Conservation (phyloP, 2,797 vertebrate genomes). For the Corythornis leucogaster region DNA sequence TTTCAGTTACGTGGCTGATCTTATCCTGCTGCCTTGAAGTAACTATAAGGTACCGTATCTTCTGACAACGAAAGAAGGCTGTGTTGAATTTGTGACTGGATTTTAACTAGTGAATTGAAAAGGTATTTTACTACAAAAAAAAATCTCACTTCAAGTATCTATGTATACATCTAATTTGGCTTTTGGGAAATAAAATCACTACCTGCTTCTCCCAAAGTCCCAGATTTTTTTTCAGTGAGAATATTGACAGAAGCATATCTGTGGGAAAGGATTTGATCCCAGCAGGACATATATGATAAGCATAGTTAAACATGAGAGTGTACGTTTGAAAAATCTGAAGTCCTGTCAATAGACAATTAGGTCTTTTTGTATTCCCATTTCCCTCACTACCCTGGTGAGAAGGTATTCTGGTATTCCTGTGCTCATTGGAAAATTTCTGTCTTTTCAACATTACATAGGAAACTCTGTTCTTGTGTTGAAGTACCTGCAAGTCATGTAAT, state of each 20-base stretch:
- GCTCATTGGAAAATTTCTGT: neutral
- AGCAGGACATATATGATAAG: neutral
- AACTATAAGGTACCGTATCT: neutral
- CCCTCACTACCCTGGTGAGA: neutral
- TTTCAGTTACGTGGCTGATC: neutral
- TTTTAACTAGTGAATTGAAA: conserved; percentile 1
- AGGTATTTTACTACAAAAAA: neutral
- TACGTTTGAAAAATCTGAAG: neutral
- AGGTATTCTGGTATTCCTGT: neutral
- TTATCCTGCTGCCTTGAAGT: neutral
- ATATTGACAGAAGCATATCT: neutral
- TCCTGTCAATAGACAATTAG: neutral
- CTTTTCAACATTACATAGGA: neutral
- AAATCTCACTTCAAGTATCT: neutral
- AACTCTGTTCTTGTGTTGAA: neutral
- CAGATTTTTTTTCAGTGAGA: neutral
- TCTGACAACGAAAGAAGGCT: neutral
- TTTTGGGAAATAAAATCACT: neutral
- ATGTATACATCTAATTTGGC: neutral
- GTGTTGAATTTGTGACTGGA: neutral
- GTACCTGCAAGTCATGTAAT: neutral
- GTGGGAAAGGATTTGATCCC: neutral
- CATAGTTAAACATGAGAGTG: neutral
- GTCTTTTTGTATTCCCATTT: neutral
- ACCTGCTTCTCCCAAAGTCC: neutral